A percentile compares a stretch with the other conserved stretches of the same genome.
phyloP scores from a whole-genome alignment of 1,140 invertebrate genomes.

The Caenorhabditis latens region DNA sequence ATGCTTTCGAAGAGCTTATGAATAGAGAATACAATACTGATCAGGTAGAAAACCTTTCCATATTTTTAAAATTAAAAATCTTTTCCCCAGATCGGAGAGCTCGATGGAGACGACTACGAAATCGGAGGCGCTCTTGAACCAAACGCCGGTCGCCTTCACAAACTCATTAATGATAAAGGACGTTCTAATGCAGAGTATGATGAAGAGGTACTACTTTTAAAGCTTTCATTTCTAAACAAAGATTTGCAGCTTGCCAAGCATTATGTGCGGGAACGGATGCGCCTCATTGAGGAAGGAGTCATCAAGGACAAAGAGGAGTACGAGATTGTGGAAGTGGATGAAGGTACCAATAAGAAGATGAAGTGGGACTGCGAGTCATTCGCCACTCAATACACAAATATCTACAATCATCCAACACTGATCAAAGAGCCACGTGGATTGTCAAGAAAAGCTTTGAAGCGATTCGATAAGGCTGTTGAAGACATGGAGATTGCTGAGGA shows the following conservation, averaged over 20 bases:
- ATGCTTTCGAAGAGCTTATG: constrained; percentile 93
- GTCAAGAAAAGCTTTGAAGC: too few relatives aligned
- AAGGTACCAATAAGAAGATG: constrained; percentile 83
- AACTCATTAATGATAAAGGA: constrained; percentile 34
- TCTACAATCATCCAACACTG: too few relatives aligned
- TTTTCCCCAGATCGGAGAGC: constrained; percentile 77
- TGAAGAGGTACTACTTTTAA: constrained; percentile 20
- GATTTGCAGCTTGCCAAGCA: constrained; percentile 46
- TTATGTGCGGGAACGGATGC: constrained; percentile 51
- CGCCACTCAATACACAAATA: too few relatives aligned
- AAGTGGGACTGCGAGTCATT: too few relatives aligned
- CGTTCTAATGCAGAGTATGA: constrained; percentile 51
- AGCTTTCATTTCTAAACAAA: background rate
- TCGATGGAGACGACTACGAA: constrained; percentile 73
- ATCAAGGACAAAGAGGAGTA: constrained; percentile 42
- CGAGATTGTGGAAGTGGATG: constrained; percentile 63
- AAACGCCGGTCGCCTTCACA: constrained; percentile 48
- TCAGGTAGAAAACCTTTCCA: too few relatives aligned
- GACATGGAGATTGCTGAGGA: too few relatives aligned
- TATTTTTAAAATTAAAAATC: too few relatives aligned
- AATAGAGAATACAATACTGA: too few relatives aligned
- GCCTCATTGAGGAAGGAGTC: constrained; percentile 2
- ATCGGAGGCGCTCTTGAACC: constrained; percentile 57
- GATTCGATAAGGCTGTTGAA: too few relatives aligned
- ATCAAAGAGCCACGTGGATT: too few relatives aligned